Base-by-base conservation (phyloP, 2,797 vertebrate species). In the Podargus strigoides region DNA sequence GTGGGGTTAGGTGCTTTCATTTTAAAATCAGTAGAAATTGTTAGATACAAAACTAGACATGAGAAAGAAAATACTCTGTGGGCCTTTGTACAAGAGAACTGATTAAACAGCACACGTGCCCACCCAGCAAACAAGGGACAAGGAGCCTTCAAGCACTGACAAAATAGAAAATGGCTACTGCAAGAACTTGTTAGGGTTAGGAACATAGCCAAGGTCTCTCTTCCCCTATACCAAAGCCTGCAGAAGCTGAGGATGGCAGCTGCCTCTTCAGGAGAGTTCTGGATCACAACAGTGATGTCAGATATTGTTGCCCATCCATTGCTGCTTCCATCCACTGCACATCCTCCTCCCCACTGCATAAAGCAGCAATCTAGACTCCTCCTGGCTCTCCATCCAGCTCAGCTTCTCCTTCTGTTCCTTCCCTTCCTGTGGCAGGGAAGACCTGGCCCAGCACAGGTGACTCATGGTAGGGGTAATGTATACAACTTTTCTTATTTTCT, bases 11-110 rank as follows among this genome's bases (percentile, higher is more conserved):
- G 17, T 41, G 24, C 4, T 46, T 75, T 75, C 28, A 28, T 52
- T 85, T 96, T 94, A 69, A 94, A 96, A 78, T 80, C 32, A 70
- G 14, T 76, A 87, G 56, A 94, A 96, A 66, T 50, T 7, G 15
- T 28, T 49, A 66, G 47, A 62, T 47, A 82, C n/a, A 93, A 85
- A 93, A 84, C 53, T 36, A 26, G 32, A 7, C 13, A 44, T 39
- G 9, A 95, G 74, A 50, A 91, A 90, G 24, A 86, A 32, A 55
- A 11, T 9, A 42, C 5, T n/a, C 22, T 36, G 10, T 6, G 5
- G 28, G 37, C 41, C 44, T 78, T 53, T 49, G 24, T 49, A 18
- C 20, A 64, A 60, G 46, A 67, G 22, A 76, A 76, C 4, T 1
- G 1, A 79, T 52, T 44, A 79, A 83, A 28, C 14, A 69, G 14